Base-by-base conservation (phyloP, 1,140 invertebrate genomes). In the Drosophila ogumai region DNA sequence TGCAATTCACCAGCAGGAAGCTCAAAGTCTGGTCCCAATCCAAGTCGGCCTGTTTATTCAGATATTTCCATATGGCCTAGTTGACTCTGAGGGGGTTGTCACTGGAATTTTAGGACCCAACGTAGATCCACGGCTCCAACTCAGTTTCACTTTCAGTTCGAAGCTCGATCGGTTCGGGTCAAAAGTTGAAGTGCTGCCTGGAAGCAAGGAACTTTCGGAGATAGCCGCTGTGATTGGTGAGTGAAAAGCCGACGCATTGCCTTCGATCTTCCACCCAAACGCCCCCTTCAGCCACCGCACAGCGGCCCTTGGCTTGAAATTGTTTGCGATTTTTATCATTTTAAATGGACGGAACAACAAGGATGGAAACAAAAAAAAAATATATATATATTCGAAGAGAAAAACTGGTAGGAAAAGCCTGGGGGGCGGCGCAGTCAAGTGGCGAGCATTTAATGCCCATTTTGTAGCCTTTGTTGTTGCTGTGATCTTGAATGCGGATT, bases 271-370 rank as follows among this genome's bases (percentile, higher is more conserved):
- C 25, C 25, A 28, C 25, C 6, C 25, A 28, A 28, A 28, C 5
- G 4, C 25, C 25, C 25, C 25, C 25, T 28, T 0, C 25, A 28
- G 25, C 25, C 25, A 22, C 22, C 22, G 22, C 22, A 22, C 22
- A 22, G 22, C 25, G 6, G 5, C 25, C 25, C 25, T 28, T 6
- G 25, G 25, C 25, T 28, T 28, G 25, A 84, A 85, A 85, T 81
- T 85, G 78, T 74, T 69, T 68, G 77, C 81, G 81, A 85, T 85
- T 85, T 85, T 85, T 85, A 85, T 85, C 81, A 85, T 78, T 85
- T 85, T 84, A 84, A 84, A 84, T 85, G 81, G 81, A 68, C 58
- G 73, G 73, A 76, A 66, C 63, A 79, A 75, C 74, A 69, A 71
- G 66, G 74, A 57, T 38, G 52, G 25, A 71, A 17, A 22, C 36